Conservation (phyloP, 2,797 vertebrate species). For the Poecilia gillii region DNA sequence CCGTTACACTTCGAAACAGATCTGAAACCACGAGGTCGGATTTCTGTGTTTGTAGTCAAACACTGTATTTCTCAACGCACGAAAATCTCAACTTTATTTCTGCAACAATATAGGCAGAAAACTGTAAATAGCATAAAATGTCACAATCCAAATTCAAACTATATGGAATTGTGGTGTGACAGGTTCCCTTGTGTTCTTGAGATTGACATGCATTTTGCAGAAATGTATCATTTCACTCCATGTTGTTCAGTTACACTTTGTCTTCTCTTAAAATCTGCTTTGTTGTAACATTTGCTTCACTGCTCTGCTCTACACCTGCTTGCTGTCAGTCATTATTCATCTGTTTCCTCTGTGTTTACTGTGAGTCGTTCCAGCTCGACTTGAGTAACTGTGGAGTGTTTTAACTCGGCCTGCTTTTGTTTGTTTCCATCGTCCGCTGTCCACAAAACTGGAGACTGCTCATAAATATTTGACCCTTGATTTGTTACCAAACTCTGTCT, state of each 20-base stretch:
- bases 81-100: slow-evolving; percentile 4
- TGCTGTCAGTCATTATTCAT: neutral
- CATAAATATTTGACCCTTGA: neutral
- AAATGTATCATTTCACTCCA: neutral
- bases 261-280: slow-evolving; percentile 1
- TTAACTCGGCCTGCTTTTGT: too few relatives aligned
- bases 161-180: neutral
- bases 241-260: neutral
- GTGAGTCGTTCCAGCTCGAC: neutral
- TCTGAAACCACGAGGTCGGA: neutral
- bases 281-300: neutral
- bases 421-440: neutral
- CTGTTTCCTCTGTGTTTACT: neutral
- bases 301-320: slow-evolving; percentile 1
- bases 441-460: neutral
- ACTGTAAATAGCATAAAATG: neutral
- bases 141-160: neutral
- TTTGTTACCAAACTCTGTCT: neutral
- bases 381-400: neutral
- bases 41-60: neutral
- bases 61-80: neutral
- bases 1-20: slow-evolving; percentile 21
- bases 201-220: neutral
- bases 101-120: neutral
- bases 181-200: neutral